phyloP scores from a whole-genome alignment of 2,113 vertebrate species.

The Plecturocebus donacophilus region DNA sequence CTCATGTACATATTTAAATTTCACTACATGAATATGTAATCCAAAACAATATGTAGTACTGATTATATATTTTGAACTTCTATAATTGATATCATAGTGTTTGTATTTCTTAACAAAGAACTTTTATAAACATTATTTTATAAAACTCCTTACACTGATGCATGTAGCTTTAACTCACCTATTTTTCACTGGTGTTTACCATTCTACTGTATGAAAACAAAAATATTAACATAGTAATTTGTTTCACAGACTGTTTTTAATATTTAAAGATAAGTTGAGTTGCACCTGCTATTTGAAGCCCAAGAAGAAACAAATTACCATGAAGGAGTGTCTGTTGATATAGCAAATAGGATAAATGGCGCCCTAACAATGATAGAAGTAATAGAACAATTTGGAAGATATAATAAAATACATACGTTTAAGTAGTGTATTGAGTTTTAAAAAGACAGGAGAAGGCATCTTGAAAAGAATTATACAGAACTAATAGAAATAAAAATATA shows the following conservation, averaged over 20 bases:
- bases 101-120: not conserved
- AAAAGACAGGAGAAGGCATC: not conserved
- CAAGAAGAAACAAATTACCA: not conserved
- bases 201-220: not conserved
- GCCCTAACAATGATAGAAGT: not conserved
- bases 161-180: not conserved
- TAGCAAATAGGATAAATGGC: not conserved
- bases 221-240: not conserved
- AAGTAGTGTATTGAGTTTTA: not conserved
- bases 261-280: not conserved
- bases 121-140: conserved; percentile 8
- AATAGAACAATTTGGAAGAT: not conserved
- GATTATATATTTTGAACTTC: not conserved
- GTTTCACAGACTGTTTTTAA: too few species aligned
- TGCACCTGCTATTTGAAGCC: not conserved
- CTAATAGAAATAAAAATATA: not conserved
- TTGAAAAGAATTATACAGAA: not conserved
- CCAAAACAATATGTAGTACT: not conserved
- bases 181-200: not conserved
- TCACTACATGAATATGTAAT: not conserved
- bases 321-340: not conserved
- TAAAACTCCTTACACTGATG: not conserved
- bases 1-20: not conserved
- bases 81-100: not conserved
- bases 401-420: not conserved